phyloP scores from a whole-genome alignment of 2,113 vertebrate genomes.

The Buteo buteo region DNA sequence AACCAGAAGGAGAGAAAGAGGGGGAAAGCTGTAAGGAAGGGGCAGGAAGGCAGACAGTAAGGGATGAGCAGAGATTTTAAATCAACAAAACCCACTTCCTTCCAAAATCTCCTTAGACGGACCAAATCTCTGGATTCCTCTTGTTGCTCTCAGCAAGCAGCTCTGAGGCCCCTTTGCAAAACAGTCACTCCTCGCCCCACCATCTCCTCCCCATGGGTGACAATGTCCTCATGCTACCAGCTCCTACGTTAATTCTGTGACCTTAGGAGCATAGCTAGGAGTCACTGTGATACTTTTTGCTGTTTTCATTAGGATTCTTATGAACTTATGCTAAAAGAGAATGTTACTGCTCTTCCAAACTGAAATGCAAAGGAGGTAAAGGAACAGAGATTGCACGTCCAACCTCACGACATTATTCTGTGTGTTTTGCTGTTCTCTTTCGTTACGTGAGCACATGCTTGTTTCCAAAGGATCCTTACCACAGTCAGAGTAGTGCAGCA shows the following conservation, averaged over 20 bases:
- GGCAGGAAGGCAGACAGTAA: not conserved
- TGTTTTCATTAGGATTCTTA: not conserved
- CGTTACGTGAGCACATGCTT: not conserved
- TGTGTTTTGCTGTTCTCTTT: not conserved
- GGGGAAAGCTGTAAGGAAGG: not conserved
- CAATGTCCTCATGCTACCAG: not conserved
- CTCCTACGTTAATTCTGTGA: not conserved
- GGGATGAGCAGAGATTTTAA: not conserved
- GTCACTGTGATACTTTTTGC: not conserved
- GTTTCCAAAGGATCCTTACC: not conserved
- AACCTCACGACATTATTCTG: not conserved
- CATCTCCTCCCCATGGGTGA: not conserved
- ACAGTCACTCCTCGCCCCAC: not conserved
- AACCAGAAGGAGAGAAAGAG: not conserved
- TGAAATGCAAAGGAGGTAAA: not conserved
- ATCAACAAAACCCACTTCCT: not conserved
- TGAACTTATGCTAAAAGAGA: not conserved
- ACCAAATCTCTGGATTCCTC: not conserved
- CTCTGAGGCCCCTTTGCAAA: not conserved
- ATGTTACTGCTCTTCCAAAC: not conserved
- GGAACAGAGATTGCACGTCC: not conserved
- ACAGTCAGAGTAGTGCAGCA: not conserved
- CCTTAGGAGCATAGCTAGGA: not conserved
- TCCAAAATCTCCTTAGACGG: not conserved
- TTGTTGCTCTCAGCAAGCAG: not conserved